Conservation (phyloP, 2,113 vertebrate species). For the Oreamnos americanus region DNA sequence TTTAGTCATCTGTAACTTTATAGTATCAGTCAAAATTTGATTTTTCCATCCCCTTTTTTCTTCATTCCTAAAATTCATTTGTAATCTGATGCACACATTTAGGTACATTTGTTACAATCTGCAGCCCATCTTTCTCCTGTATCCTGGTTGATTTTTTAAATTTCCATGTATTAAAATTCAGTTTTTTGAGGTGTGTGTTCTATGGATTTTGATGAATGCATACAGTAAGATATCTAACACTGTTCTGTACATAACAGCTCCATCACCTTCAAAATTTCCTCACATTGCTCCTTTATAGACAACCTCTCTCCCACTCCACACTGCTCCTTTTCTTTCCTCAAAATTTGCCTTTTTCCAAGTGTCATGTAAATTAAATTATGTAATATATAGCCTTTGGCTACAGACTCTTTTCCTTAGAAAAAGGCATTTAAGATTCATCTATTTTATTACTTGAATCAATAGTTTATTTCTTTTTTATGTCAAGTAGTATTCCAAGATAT, state of each 20-base stretch:
- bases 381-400: neutral
- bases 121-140: neutral
- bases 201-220: neutral
- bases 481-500: neutral
- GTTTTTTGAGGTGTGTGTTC: neutral
- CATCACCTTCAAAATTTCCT: neutral
- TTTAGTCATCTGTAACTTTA: neutral
- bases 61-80: neutral
- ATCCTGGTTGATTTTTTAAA: neutral
- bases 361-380: neutral
- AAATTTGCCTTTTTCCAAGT: neutral
- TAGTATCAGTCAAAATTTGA: neutral
- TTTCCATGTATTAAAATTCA: neutral
- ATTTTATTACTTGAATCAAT: neutral
- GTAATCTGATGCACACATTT: neutral
- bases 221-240: neutral
- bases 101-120: neutral
- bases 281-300: neutral
- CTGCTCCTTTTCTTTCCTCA: neutral
- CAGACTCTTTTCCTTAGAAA: neutral
- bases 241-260: neutral
- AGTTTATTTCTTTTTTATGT: neutral
- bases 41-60: neutral
- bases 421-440: neutral
- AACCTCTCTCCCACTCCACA: neutral